Conservation (phyloP, 2,888 invertebrate species). For the Rhagonycha lutea region DNA sequence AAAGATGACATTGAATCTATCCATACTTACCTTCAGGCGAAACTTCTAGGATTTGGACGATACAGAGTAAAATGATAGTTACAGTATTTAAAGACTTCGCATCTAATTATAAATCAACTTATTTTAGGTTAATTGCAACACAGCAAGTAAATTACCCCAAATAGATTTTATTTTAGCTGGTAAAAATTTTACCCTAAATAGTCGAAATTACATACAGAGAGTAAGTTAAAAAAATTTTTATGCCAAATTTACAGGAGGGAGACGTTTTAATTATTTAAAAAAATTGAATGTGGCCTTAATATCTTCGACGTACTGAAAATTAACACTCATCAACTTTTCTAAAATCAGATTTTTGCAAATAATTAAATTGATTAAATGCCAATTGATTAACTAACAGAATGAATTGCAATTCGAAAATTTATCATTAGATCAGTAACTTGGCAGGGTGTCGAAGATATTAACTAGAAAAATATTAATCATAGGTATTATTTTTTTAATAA, state of each 20-base stretch:
- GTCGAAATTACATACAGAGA: conserved; percentile 64
- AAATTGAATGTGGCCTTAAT: neutral
- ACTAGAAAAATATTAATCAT: too few relatives aligned
- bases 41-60: conserved; percentile 39
- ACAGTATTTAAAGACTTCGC: neutral
- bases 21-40: conserved; percentile 51
- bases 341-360: too few relatives aligned
- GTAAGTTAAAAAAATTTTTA: conserved; percentile 44
- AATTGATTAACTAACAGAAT: too few relatives aligned
- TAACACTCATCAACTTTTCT: too few relatives aligned
- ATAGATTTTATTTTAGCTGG: conserved; percentile 64
- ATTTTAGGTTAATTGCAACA: conserved; percentile 63
- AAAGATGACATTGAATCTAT: conserved; percentile 49
- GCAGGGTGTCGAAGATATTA: too few relatives aligned
- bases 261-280: neutral
- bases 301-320: too few relatives aligned
- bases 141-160: conserved; percentile 62
- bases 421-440: too few relatives aligned
- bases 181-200: conserved; percentile 62
- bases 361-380: too few relatives aligned
- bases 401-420: too few relatives aligned
- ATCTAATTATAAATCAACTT: neutral
- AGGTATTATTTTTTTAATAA: neutral
- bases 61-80: conserved; percentile 42
- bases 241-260: too few relatives aligned